These are phyloP conservation scores for Alviniconcha strummeri DNA, from an alignment of 2,888 invertebrate species.

Conservation along the genomic window DNA sequence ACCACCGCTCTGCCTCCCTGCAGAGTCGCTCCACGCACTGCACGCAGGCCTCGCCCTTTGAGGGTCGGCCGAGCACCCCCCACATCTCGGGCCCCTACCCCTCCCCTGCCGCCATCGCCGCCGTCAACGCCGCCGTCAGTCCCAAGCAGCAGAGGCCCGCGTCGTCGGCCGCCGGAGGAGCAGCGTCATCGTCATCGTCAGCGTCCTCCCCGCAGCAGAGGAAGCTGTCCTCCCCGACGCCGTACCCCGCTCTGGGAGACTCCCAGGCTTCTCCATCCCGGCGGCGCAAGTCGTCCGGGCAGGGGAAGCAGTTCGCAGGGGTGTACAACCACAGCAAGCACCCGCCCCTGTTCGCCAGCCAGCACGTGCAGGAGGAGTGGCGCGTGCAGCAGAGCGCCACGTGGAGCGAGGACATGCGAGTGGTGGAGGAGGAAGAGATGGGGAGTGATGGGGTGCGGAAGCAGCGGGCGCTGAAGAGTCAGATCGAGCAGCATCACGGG, in stretches of 20 bases:
- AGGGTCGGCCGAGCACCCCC: slow-evolving; percentile 25
- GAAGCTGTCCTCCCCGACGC: slow-evolving; percentile 19
- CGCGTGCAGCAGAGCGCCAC: slow-evolving; percentile 28
- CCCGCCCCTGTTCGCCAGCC: slow-evolving; percentile 25
- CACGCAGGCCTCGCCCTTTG: slow-evolving; percentile 26
- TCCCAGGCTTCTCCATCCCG: slow-evolving; percentile 10
- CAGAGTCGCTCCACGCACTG: slow-evolving; percentile 6
- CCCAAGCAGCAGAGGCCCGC: slow-evolving; percentile 22
- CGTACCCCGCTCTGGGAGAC: slow-evolving; percentile 17
- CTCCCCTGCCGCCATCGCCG: slow-evolving; percentile 26
- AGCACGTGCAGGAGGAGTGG: slow-evolving; percentile 24
- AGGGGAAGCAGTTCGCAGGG: slow-evolving; percentile 26
- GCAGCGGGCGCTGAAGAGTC: background rate
- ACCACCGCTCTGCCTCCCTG: slow-evolving; percentile 16
- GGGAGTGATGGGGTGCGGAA: background rate
- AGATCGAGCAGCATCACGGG: background rate
- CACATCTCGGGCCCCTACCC: slow-evolving; percentile 31
- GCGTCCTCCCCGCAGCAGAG: slow-evolving; percentile 7
- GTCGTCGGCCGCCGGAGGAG: background rate
- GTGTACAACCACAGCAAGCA: slow-evolving; percentile 33
- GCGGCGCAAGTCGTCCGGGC: slow-evolving; percentile 22
- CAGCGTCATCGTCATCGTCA: too few species aligned
- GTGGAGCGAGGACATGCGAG: slow-evolving; percentile 24
- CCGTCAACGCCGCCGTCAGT: slow-evolving; percentile 26
- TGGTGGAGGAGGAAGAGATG: background rate